Evolutionary conservation across 2,888 invertebrate genomes (phyloP), one percentile per base, ranked within the genome.

Genomic region (Chironomus riparius): DNA sequence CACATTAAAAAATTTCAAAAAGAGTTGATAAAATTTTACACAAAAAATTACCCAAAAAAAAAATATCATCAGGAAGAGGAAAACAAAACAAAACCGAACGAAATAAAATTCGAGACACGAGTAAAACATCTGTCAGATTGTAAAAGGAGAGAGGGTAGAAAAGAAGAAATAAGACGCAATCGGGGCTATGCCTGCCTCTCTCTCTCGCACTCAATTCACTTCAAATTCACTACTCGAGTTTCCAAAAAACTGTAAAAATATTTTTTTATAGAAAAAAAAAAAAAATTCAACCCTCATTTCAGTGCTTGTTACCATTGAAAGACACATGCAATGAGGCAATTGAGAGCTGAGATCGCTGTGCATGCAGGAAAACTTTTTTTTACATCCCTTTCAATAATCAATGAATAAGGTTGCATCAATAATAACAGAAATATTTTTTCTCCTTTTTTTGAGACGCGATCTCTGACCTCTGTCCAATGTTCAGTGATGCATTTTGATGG

Each of bases 171-270:
- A 71, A 71, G 71, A 71, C 71, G 71, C 50, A 71, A 71, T 47
- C 70, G 48, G 38, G 7, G 28, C 28, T 28, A 3, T 28, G 28
- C 28, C 6, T 10, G 38, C 38, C 28, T 28, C 28, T 38, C 38
- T 38, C 28, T 38, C 38, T 38, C 28, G 56, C 56, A 56, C 56
- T 50, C 50, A 50, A 50, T 24, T 28, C 50, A 50, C 22, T 24
- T 24, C 22, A 50, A 50, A 50, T 28, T 28, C 28, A 28, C 28
- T 28, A 3, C 28, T 71, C 50, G 71, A 71, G 56, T 71, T 71
- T 71, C 71, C 71, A 71, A 48, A 28, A 71, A 65, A 76, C 18
- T 38, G 69, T 50, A 72, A 72, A 71, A 65, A 56, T 68, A 61
- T 65, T 47, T 4, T 50, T 70, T 69, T 28, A 28, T 47, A 28